Evolutionary conservation across 2,888 invertebrate genomes (phyloP).

Genomic region (Salticus scenicus): DNA sequence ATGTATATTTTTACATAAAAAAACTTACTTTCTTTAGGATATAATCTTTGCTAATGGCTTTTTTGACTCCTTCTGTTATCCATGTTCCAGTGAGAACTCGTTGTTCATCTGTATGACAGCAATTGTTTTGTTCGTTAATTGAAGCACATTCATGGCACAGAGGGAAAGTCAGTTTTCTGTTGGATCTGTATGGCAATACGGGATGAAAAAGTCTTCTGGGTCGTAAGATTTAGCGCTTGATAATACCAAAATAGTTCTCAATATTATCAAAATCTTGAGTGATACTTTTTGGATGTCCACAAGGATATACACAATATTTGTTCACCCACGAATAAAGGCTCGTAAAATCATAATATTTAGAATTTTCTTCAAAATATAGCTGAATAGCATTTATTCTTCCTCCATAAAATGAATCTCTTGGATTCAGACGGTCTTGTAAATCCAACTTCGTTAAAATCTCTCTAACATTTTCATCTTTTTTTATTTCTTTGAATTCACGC

Average conservation of each 20-base stretch:
- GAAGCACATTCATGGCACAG: background rate
- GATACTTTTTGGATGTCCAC: constrained; percentile 9
- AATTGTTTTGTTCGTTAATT: background rate
- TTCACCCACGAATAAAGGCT: too few relatives aligned
- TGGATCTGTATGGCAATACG: background rate
- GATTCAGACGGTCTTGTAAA: too few relatives aligned
- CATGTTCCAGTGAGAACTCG: constrained; percentile 1
- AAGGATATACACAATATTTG: background rate
- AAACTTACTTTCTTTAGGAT: background rate
- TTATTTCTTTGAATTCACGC: too few relatives aligned
- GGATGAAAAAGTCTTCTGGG: background rate
- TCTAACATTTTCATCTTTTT: too few relatives aligned
- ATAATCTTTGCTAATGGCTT: background rate
- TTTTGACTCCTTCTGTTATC: background rate
- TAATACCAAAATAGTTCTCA: background rate
- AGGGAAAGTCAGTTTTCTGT: background rate
- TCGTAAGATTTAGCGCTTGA: background rate
- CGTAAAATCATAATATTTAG: too few relatives aligned
- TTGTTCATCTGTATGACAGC: background rate
- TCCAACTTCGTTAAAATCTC: too few relatives aligned
- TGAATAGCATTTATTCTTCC: too few relatives aligned
- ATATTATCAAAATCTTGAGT: background rate
- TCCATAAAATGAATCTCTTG: too few relatives aligned
- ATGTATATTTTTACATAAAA: too few relatives aligned
- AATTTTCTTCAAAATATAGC: too few relatives aligned